Evolutionary conservation across 1,140 invertebrate genomes (phyloP), one percentile per base, ranked within the genome.

Genomic region (Drepana arcuata): DNA sequence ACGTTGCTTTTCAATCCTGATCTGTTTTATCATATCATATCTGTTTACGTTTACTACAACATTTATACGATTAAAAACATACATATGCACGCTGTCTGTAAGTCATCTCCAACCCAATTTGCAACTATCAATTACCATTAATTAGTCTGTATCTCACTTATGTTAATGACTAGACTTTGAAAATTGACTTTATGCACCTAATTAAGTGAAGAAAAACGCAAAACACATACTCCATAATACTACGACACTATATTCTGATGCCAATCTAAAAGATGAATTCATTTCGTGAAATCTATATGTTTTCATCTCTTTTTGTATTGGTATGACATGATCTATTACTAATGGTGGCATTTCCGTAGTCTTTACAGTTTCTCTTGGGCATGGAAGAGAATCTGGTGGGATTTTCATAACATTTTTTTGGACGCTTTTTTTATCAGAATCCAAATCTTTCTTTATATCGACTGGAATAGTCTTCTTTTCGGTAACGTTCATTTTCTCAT

Each of bases 301-400:
- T 52, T 79, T 82, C 72, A 79, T 82, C 64, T 79, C 69, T 37
- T 82, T 82, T 39, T 75, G 78, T 25, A 79, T 64, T 35, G 77
- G 77, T 47, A 78, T 75, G 2, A 82, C 65, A 25, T 71, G 69
- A 35, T 78, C 74, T 33, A 70, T 45, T 31, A 73, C 61, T 10
- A 26, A n/a, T 1, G 63, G 54, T 16, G 66, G 64, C 3, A 44
- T n/a, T 47, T 75, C 69, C 16, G 74, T 82, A 1, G 73, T 74
- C 33, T 63, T 69, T 36, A 46, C 57, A 11, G 47, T 50, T 44
- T 78, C 67, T 23, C 57, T 56, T 1, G 71, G 78, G 41, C 78
- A 79, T 0, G 73, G 74, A 11, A 82, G 42, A 6, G 50, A 60
- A 37, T 79, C 73, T 18, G 78, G 65, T 15, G 67, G 54, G 16